Evolutionary conservation across 1,140 invertebrate genomes (phyloP).

Genomic region (Drosophila mauritiana): DNA sequence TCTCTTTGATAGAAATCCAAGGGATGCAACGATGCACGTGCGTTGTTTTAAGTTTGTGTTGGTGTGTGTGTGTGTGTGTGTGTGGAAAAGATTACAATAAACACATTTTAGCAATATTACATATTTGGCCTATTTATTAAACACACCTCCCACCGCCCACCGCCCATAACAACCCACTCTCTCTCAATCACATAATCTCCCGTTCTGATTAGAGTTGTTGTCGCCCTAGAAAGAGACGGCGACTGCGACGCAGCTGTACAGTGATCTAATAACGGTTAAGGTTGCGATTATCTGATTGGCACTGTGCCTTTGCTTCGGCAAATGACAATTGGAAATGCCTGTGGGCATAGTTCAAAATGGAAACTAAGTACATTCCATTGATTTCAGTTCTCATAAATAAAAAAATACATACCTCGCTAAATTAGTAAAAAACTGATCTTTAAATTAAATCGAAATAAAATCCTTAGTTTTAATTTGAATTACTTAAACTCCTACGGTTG

Average conservation of each 20-base stretch:
- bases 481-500: no score
- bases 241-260: constrained; percentile 37
- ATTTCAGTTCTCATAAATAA: neutral
- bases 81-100: constrained; percentile 78
- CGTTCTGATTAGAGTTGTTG: constrained; percentile 52
- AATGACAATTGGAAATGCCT: constrained; percentile 23
- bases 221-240: constrained; percentile 4
- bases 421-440: no score
- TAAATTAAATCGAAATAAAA: no score
- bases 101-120: constrained; percentile 82
- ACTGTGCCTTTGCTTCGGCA: constrained; percentile 14
- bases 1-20: constrained; percentile 40
- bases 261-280: constrained; percentile 54
- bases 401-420: no score
- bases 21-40: constrained; percentile 77
- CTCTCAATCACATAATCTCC: constrained; percentile 5
- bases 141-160: constrained; percentile 22
- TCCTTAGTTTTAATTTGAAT: no score
- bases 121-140: constrained; percentile 84
- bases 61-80: constrained; percentile 15
- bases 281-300: constrained; percentile 46
- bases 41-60: constrained; percentile 20
- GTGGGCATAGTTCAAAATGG: neutral
- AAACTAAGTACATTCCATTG: constrained; percentile 1
- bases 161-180: constrained; percentile 7